Conservation (phyloP, 2,113 vertebrate genomes). For the Etia nguti region DNA sequence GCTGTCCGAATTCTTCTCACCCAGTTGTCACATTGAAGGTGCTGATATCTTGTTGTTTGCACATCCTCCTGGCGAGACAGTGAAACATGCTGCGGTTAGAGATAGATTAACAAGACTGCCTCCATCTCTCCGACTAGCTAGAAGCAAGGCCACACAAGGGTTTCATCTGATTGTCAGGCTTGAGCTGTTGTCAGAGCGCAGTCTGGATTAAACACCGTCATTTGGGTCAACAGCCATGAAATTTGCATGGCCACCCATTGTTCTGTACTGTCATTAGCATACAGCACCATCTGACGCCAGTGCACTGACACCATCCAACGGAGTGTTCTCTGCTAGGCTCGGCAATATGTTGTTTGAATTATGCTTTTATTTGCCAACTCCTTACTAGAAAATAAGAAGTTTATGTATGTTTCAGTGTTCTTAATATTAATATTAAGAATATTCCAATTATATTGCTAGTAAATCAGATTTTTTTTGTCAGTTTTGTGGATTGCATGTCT, state of each 20-base stretch:
- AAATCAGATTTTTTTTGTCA: not conserved
- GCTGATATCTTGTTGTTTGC: not conserved
- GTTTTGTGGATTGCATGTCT: not conserved
- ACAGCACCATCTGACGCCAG: constrained; percentile 27
- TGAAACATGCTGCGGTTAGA: not conserved
- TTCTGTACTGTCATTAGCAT: constrained; percentile 33
- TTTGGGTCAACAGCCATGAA: constrained; percentile 61
- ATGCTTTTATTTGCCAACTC: not conserved
- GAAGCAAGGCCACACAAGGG: not conserved
- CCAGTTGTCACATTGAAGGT: not conserved
- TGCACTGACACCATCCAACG: not conserved
- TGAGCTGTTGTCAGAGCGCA: constrained; percentile 48
- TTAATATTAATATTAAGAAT: not conserved
- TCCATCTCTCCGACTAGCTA: not conserved
- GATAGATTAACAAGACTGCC: not conserved
- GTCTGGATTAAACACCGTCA: constrained; percentile 52
- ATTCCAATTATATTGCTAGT: not conserved
- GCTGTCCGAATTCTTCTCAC: not conserved
- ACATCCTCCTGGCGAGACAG: not conserved
- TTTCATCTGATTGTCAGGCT: constrained; percentile 24
- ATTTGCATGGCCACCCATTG: constrained; percentile 48
- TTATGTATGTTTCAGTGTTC: not conserved
- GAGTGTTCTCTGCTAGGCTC: not conserved
- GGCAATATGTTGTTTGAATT: not conserved
- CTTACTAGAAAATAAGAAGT: not conserved